Percentiles rank a stretch among this genome's conserved stretches.
These are phyloP conservation scores for Dicranocentrus wangi DNA, from an alignment of 2,888 invertebrate species.

Conservation along the genomic window DNA sequence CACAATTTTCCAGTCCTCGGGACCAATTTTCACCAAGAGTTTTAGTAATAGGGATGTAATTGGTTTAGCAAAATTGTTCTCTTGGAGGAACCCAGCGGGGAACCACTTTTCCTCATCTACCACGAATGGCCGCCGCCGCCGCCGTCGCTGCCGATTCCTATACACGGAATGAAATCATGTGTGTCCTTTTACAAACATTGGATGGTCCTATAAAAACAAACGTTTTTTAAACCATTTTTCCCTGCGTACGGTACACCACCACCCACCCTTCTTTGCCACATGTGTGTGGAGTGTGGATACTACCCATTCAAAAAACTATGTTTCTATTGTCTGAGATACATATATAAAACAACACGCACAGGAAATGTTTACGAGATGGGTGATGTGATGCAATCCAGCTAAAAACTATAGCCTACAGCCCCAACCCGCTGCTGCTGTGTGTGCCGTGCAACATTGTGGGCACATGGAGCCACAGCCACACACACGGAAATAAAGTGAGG, in stretches of 20 bases:
- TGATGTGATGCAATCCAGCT: neutral
- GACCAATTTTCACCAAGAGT: constrained; percentile 54
- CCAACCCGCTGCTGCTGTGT: no score
- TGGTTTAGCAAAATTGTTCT: constrained; percentile 61
- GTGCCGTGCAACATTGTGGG: neutral
- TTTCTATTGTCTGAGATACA: no score
- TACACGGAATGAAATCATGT: neutral
- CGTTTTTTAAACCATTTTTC: no score
- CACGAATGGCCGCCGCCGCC: neutral
- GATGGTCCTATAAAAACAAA: no score
- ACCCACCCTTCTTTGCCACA: no score
- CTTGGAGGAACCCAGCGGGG: constrained; percentile 9
- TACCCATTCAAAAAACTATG: no score
- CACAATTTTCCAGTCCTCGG: constrained; percentile 62
- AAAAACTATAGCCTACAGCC: neutral
- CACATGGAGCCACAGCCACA: neutral
- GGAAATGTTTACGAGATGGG: neutral
- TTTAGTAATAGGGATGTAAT: constrained; percentile 60
- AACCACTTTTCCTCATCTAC: neutral
- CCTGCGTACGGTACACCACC: neutral
- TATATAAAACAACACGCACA: no score
- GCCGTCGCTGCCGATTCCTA: neutral
- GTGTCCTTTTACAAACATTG: no score
- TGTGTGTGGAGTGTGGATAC: no score
- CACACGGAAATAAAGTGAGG: neutral